Conservation (phyloP, 2,888 invertebrate genomes). For the Helobdella robusta region DNA sequence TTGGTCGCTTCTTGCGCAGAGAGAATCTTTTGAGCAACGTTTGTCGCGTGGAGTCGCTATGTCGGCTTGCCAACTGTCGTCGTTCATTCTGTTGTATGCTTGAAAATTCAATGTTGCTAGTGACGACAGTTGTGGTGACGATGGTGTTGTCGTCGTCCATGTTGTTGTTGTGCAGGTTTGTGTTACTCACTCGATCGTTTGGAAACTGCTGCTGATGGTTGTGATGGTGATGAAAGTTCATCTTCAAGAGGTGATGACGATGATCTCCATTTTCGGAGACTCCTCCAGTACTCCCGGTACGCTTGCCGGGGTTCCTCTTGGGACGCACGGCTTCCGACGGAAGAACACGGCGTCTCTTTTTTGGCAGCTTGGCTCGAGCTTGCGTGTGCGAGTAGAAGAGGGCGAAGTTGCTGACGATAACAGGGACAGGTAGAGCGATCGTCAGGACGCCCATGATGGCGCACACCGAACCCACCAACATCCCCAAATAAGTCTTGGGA, state of each 20-base stretch:
- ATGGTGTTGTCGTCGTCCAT: no score
- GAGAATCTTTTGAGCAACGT: no score
- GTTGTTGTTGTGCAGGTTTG: no score
- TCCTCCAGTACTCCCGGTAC: neutral
- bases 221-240: conserved; percentile 14
- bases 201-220: conserved; percentile 15
- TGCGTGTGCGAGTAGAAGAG: conserved; percentile 25
- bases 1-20: no score
- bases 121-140: no score
- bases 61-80: no score
- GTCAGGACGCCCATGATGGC: conserved; percentile 24
- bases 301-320: conserved; percentile 12
- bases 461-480: conserved; percentile 24
- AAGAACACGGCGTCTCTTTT: conserved; percentile 18
- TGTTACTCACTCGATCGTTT: no score
- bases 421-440: conserved; percentile 21
- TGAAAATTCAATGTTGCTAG: no score
- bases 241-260: conserved; percentile 7
- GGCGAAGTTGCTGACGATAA: conserved; percentile 26
- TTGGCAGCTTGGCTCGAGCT: conserved; percentile 23
- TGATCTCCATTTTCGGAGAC: neutral
- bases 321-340: conserved; percentile 19
- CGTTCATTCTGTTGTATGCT: no score
- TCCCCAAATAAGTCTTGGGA: conserved; percentile 22
- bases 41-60: no score